Evolutionary conservation across 1,140 invertebrate genomes (phyloP).

Genomic region (Choristoneura fumiferana): DNA sequence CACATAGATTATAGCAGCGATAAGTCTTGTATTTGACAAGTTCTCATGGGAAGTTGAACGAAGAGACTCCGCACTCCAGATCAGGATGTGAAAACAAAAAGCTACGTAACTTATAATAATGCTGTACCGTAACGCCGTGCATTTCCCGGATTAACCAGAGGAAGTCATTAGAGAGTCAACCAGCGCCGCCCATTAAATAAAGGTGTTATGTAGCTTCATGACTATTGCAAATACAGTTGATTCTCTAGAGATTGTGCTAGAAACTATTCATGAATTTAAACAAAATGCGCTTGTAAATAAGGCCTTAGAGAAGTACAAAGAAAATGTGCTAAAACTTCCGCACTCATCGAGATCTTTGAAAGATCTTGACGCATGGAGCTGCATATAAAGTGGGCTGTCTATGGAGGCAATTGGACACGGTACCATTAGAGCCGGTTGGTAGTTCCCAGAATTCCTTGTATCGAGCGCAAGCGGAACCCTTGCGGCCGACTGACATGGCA

Average conservation of each 20-base stretch:
- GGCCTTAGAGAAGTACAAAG: background rate
- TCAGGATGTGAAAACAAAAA: conserved; percentile 24
- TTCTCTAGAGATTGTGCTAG: conserved; percentile 45
- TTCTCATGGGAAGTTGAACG: conserved; percentile 12
- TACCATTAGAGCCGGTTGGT: conserved; percentile 27
- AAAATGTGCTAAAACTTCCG: too few relatives aligned
- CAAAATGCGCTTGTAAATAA: background rate
- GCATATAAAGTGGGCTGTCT: background rate
- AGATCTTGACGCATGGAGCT: background rate
- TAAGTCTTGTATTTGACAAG: background rate
- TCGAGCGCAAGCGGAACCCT: conserved; percentile 44
- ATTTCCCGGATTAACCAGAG: conserved; percentile 49
- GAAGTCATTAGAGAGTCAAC: conserved; percentile 58
- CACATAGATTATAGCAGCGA: conserved; percentile 1
- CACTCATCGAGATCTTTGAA: background rate
- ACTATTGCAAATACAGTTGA: conserved; percentile 46
- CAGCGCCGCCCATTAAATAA: conserved; percentile 49
- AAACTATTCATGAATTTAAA: background rate
- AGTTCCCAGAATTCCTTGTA: conserved; percentile 39
- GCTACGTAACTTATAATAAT: conserved; percentile 15
- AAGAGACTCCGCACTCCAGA: conserved; percentile 7
- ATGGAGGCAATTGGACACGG: conserved; percentile 5
- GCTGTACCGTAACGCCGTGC: conserved; percentile 4
- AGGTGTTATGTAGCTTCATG: conserved; percentile 46
- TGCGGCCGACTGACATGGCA: conserved; percentile 46